Conservation (phyloP, 2,113 vertebrate species). For the Willisornis vidua region DNA sequence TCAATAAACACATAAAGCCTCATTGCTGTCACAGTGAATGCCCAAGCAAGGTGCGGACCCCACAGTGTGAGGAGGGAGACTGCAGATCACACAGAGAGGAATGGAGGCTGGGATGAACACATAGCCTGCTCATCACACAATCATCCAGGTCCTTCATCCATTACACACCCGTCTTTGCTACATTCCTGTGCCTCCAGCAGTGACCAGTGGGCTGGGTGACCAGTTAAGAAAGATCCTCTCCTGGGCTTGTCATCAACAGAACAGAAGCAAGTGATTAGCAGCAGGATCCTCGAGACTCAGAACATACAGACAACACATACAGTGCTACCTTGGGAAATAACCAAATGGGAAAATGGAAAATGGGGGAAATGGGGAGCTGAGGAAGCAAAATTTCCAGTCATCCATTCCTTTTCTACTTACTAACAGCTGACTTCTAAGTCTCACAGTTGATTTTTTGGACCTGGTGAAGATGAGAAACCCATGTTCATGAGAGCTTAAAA, state of each 20-base stretch:
- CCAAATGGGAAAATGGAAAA: too few species aligned
- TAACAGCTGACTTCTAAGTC: neutral
- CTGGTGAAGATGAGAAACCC: neutral
- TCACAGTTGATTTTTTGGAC: neutral
- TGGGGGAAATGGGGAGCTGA: neutral
- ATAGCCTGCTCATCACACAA: neutral
- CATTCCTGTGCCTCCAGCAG: neutral
- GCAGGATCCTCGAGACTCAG: neutral
- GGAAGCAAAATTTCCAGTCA: neutral
- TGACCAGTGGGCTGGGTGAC: neutral
- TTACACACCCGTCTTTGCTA: neutral
- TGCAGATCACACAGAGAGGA: neutral
- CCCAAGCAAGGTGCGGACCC: neutral
- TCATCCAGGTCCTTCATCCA: neutral
- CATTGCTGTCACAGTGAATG: accelerated
- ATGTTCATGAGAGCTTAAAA: neutral
- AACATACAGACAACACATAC: neutral
- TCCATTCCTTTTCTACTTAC: neutral
- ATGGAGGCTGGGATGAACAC: neutral
- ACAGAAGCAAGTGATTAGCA: neutral
- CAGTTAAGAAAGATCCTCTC: neutral
- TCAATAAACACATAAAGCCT: neutral
- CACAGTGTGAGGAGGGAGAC: neutral
- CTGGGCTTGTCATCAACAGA: neutral
- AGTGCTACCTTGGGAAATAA: neutral